Percentiles rank a stretch among this genome's conserved stretches.
Evolutionary conservation across 2,113 vertebrate genomes (phyloP).

Genomic region (Callorhinus ursinus): DNA sequence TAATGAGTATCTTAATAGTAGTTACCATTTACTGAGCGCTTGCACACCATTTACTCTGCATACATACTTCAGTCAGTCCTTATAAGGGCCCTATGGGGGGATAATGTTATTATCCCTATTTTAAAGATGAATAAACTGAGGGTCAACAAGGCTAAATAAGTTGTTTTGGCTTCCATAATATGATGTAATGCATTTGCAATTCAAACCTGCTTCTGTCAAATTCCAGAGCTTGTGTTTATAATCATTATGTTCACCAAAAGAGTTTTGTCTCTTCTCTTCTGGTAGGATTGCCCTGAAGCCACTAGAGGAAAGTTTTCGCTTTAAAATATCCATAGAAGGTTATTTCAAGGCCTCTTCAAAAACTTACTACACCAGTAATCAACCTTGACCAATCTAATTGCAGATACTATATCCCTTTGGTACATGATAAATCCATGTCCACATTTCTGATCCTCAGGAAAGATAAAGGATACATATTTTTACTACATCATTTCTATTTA

Average conservation of each 20-base stretch:
- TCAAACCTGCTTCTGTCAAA: neutral
- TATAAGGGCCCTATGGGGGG: neutral
- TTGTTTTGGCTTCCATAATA: neutral
- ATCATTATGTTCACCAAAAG: neutral
- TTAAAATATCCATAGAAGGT: neutral
- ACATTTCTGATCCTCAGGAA: neutral
- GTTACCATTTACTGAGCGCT: neutral
- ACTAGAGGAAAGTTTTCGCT: neutral
- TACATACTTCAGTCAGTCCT: neutral
- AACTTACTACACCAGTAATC: neutral
- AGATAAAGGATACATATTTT: neutral
- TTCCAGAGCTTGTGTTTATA: slow-evolving; percentile 9
- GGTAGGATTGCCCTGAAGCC: neutral
- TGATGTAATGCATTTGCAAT: neutral
- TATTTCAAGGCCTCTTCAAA: neutral
- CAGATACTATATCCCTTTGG: neutral
- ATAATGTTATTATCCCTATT: neutral
- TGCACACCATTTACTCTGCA: neutral
- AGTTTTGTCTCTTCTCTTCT: neutral
- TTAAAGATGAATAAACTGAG: neutral
- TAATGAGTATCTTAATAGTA: neutral
- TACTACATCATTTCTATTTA: neutral
- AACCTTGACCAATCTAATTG: neutral
- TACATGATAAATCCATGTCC: neutral
- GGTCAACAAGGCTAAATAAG: neutral